Conservation (phyloP, 2,888 invertebrate species). For the Drosophila phalerata region DNA sequence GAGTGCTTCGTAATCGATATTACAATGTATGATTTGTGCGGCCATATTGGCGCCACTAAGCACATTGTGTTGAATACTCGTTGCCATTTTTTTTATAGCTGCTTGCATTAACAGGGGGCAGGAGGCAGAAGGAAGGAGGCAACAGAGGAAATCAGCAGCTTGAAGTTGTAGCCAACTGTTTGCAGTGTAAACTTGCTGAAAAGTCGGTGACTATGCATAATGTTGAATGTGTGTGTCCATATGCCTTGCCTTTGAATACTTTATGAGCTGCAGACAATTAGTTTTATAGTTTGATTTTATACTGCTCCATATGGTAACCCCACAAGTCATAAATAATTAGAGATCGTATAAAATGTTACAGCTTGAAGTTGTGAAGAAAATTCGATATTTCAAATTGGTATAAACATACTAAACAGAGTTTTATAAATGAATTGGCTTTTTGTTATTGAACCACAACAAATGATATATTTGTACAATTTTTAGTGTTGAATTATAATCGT, state of each 20-base stretch:
- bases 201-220: constrained; percentile 52
- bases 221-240: constrained; percentile 26
- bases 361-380: background rate
- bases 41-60: constrained; percentile 64
- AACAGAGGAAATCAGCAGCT: constrained; percentile 2
- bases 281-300: constrained; percentile 27
- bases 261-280: constrained; percentile 51
- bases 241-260: constrained; percentile 33
- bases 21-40: constrained; percentile 74
- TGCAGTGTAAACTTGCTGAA: constrained; percentile 49
- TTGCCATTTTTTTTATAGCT: constrained; percentile 59
- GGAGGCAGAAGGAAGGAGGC: constrained; percentile 5
- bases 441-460: background rate
- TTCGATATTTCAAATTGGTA: background rate
- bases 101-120: constrained; percentile 52
- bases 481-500: background rate
- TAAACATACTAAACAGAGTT: background rate
- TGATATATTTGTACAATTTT: background rate
- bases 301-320: background rate
- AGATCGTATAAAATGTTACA: background rate
- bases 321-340: constrained; percentile 3
- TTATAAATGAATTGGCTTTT: background rate
- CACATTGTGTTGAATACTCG: constrained; percentile 65
- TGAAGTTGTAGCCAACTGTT: constrained; percentile 28
- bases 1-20: constrained; percentile 77